phyloP scores from a whole-genome alignment of 37 sponge, comb jelly and placozoan genomes.

The Sycon ciliatum region DNA sequence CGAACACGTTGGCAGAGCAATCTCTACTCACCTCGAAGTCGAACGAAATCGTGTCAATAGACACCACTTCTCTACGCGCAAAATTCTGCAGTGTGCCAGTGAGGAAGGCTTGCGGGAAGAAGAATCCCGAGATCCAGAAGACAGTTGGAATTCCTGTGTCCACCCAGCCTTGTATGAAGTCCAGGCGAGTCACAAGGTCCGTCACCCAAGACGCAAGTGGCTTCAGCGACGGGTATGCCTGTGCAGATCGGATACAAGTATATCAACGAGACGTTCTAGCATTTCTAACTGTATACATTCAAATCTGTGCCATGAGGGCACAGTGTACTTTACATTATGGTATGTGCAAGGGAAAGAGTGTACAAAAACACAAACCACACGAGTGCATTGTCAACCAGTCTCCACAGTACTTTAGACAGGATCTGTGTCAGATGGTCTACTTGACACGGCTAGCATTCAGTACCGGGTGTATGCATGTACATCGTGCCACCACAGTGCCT shows the following conservation, averaged over 20 bases:
- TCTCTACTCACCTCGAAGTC: conserved; percentile 60
- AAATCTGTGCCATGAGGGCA: neutral
- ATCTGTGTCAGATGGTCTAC: too few relatives aligned
- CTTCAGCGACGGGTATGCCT: conserved; percentile 95
- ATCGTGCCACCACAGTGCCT: too few relatives aligned
- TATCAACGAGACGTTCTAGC: neutral
- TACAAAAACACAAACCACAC: neutral
- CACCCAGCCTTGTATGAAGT: conserved; percentile 83
- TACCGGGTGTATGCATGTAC: too few relatives aligned
- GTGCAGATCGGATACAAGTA: neutral
- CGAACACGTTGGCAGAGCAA: too few relatives aligned
- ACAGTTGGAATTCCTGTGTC: conserved; percentile 70
- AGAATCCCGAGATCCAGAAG: conserved; percentile 97
- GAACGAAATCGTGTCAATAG: conserved; percentile 88
- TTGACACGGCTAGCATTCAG: too few relatives aligned
- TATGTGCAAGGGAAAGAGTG: neutral
- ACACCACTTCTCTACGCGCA: conserved; percentile 79
- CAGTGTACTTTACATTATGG: neutral
- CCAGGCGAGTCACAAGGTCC: conserved; percentile 69
- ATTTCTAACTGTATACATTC: neutral
- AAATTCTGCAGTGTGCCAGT: conserved; percentile 98
- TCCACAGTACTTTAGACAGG: too few relatives aligned
- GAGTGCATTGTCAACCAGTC: neutral
- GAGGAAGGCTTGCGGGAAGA: conserved; percentile 96
- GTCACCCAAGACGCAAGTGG: conserved; percentile 87